A percentile compares a stretch with the other conserved stretches of the same genome.
These are phyloP conservation scores for Phoxinus phoxinus DNA, from an alignment of 2,113 vertebrate species.

Conservation along the genomic window DNA sequence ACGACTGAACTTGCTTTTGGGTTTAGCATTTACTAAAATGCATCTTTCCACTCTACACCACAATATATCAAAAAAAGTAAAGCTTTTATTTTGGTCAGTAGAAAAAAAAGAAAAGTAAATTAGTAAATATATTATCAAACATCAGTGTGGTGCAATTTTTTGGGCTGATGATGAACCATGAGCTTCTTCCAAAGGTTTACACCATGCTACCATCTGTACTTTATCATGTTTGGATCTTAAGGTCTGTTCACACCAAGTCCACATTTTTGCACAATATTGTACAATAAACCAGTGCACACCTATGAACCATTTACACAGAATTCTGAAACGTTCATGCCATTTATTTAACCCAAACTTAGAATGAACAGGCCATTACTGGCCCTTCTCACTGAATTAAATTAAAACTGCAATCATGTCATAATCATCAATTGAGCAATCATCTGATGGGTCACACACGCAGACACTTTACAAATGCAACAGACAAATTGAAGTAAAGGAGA, in stretches of 20 bases:
- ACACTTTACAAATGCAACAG: conserved; percentile 12
- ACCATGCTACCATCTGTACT: not conserved
- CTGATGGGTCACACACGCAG: conserved; percentile 15
- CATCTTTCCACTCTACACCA: conserved; percentile 25
- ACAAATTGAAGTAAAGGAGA: conserved; percentile 11
- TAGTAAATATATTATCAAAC: not conserved
- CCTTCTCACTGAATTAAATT: not conserved
- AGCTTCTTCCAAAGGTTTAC: not conserved
- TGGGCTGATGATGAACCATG: not conserved
- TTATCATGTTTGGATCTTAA: not conserved
- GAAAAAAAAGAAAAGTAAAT: not conserved
- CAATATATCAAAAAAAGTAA: not conserved
- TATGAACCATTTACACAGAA: not conserved
- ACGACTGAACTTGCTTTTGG: not conserved
- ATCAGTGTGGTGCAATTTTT: not conserved
- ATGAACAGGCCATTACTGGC: conserved; percentile 8
- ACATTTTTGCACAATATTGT: not conserved
- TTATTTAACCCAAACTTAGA: not conserved
- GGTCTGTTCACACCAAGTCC: conserved; percentile 5
- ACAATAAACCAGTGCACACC: not conserved
- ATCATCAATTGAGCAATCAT: not conserved
- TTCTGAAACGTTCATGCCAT: not conserved
- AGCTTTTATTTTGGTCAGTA: conserved; percentile 5
- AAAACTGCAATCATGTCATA: not conserved
- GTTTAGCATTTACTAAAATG: not conserved